A percentile compares a stretch with the other conserved stretches of the same genome.
Conservation (phyloP, 2,113 vertebrate species). For the Onychostruthus taczanowskii region DNA sequence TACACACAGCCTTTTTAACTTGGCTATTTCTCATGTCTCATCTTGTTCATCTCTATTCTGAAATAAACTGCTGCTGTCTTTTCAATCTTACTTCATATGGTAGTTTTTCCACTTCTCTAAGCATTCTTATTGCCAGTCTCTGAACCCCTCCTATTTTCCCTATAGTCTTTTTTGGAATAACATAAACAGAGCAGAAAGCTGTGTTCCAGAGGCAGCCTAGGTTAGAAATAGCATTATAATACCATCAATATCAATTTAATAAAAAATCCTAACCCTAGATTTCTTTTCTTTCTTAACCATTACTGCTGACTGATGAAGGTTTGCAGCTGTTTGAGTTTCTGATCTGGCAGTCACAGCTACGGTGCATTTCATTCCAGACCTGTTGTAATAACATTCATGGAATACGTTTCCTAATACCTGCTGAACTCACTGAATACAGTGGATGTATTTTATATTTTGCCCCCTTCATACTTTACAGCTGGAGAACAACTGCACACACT, state of each 20-base stretch:
- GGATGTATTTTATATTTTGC: not conserved
- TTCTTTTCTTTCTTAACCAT: not conserved
- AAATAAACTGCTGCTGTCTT: slow-evolving; percentile 52
- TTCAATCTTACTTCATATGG: slow-evolving; percentile 41
- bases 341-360: not conserved
- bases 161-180: not conserved
- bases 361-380: not conserved
- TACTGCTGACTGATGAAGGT: not conserved
- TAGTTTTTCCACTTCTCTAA: slow-evolving; percentile 47
- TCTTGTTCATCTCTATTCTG: slow-evolving; percentile 30
- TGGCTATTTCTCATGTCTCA: slow-evolving; percentile 8
- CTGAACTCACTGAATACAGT: not conserved
- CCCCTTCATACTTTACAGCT: not conserved
- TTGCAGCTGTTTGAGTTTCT: not conserved
- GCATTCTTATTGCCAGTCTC: slow-evolving; percentile 23
- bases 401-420: not conserved
- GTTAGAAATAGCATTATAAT: slow-evolving; percentile 15
- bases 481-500: not conserved
- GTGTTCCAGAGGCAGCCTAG: not conserved
- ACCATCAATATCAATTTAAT: slow-evolving; percentile 29
- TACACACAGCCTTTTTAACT: not conserved
- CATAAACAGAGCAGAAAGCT: slow-evolving; percentile 27
- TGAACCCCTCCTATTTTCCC: not conserved
- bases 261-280: not conserved
- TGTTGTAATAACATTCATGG: not conserved